Percentiles rank a stretch among this genome's conserved stretches.
These are phyloP conservation scores for Cephalopterus ornatus DNA, from an alignment of 2,113 vertebrate species.

Conservation along the genomic window DNA sequence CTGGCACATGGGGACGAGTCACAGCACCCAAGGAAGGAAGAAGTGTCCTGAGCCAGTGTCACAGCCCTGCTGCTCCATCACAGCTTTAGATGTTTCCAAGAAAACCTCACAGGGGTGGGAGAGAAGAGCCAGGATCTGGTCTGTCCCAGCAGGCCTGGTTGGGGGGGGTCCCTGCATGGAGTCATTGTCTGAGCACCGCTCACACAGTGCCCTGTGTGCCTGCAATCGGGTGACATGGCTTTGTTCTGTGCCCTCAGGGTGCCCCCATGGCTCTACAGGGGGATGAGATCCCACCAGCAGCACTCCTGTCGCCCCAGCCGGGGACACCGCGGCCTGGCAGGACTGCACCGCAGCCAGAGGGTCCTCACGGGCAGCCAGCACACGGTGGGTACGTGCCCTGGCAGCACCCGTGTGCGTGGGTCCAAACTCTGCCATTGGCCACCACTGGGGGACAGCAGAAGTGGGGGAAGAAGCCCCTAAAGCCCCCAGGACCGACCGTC, in stretches of 20 bases:
- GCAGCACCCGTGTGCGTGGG: accelerated
- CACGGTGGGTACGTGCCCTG: accelerated
- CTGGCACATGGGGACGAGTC: accelerated
- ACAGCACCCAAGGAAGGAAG: neutral
- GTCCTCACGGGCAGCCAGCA: neutral
- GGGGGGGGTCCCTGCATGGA: neutral
- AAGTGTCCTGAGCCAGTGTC: neutral
- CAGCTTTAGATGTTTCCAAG: neutral
- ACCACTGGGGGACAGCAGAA: neutral
- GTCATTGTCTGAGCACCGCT: neutral
- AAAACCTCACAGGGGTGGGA: neutral
- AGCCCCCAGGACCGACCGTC: accelerated
- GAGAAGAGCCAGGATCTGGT: neutral
- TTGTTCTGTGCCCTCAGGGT: accelerated
- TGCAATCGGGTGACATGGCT: accelerated
- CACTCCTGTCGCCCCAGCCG: neutral
- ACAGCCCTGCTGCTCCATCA: neutral
- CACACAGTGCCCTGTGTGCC: neutral
- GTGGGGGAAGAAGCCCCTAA: accelerated
- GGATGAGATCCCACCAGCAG: neutral
- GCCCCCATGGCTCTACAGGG: neutral
- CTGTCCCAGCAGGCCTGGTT: neutral
- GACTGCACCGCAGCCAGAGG: accelerated
- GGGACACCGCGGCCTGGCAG: neutral
- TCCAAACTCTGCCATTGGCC: neutral